Conservation (phyloP, 1,140 invertebrate species). For the Meloidogyne floridensis region DNA sequence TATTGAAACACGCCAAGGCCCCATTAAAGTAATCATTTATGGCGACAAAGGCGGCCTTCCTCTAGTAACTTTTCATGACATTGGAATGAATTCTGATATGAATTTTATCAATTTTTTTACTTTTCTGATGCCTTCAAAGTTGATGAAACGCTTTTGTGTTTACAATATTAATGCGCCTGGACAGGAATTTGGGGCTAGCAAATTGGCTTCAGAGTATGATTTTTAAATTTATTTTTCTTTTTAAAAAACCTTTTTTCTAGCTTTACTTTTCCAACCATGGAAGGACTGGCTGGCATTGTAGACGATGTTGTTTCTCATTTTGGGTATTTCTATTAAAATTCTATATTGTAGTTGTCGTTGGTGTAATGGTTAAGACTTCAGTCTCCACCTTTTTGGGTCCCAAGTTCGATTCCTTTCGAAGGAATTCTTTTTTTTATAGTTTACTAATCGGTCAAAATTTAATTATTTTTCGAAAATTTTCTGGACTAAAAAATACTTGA, state of each 20-base stretch:
- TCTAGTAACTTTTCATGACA: conserved; percentile 63
- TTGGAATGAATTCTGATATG: conserved; percentile 62
- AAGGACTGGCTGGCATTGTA: conserved; percentile 83
- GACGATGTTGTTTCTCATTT: conserved; percentile 80
- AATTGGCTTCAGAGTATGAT: conserved; percentile 82
- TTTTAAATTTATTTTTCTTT: background rate
- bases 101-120: conserved; percentile 97
- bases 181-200: conserved; percentile 89
- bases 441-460: too few relatives aligned
- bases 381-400: too few relatives aligned
- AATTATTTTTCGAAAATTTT: too few relatives aligned
- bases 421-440: too few relatives aligned
- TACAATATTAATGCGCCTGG: conserved; percentile 98
- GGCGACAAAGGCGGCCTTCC: conserved; percentile 55
- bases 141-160: conserved; percentile 94
- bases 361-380: too few relatives aligned
- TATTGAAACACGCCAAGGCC: conserved; percentile 54
- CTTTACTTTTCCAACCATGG: conserved; percentile 92
- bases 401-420: too few relatives aligned
- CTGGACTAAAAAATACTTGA: too few relatives aligned
- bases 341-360: background rate
- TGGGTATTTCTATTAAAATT: conserved; percentile 33
- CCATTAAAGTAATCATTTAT: conserved; percentile 63
- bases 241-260: conserved; percentile 68
- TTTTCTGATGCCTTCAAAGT: conserved; percentile 87